These are phyloP conservation scores for Cremastinae sp. DNA, from an alignment of 2,888 invertebrate species.

Conservation along the genomic window DNA sequence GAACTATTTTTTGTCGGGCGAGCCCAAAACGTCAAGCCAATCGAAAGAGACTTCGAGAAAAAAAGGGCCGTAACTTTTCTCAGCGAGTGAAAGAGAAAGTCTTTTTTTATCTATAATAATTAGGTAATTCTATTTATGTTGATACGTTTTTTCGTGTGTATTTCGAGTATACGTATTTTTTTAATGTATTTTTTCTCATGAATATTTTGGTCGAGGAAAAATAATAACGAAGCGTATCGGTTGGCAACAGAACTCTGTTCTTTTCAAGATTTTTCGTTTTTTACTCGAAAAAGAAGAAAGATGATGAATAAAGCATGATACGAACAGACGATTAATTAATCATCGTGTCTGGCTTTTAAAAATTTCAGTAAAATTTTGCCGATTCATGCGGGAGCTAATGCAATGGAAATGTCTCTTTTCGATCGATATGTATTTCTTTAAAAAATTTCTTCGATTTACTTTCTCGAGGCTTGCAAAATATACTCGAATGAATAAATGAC, in stretches of 20 bases:
- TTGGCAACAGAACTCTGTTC: conserved; percentile 42
- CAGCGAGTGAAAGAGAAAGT: too few species aligned
- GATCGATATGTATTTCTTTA: neutral
- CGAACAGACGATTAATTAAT: conserved; percentile 1
- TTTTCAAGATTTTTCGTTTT: neutral
- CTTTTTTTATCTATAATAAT: too few species aligned
- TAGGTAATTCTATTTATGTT: too few species aligned
- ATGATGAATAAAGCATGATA: conserved; percentile 12
- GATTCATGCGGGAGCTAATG: neutral
- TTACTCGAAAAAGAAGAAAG: neutral
- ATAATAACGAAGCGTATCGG: conserved; percentile 20
- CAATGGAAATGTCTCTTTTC: neutral
- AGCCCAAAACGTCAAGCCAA: too few species aligned
- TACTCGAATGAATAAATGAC: too few species aligned
- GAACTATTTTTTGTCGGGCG: too few species aligned
- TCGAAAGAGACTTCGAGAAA: too few species aligned
- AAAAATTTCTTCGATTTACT: too few species aligned
- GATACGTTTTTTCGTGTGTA: too few species aligned
- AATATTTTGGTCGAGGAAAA: conserved; percentile 39
- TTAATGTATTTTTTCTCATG: neutral
- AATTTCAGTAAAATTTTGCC: conserved; percentile 12
- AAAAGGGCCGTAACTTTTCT: too few species aligned
- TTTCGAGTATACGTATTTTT: too few species aligned
- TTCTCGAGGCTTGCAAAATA: too few species aligned
- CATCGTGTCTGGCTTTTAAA: neutral